These are phyloP conservation scores for Crocallis elinguaria DNA, from an alignment of 2,888 invertebrate species.

Conservation along the genomic window DNA sequence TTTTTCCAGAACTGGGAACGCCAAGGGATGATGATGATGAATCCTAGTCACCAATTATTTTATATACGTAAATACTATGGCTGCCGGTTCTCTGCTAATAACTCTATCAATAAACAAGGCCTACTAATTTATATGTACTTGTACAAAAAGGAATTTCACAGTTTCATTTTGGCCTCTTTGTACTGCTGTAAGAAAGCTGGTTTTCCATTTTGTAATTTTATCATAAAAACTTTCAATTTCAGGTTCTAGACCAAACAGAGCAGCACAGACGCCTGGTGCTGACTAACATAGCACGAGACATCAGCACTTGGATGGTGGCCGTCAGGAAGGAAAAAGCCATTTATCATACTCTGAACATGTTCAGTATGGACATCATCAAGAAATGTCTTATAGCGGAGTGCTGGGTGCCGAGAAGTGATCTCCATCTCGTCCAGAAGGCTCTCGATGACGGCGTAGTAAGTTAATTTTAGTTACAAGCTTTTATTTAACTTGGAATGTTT, in stretches of 20 bases:
- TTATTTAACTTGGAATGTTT: too few relatives aligned
- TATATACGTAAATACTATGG: too few relatives aligned
- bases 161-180: too few relatives aligned
- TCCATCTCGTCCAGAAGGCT: slow-evolving; percentile 90
- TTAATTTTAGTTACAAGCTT: too few relatives aligned
- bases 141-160: too few relatives aligned
- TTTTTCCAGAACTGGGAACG: too few relatives aligned
- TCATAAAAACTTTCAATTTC: slow-evolving; percentile 21
- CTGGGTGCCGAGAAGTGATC: slow-evolving; percentile 91
- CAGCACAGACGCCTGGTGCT: slow-evolving; percentile 94
- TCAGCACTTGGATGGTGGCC: slow-evolving; percentile 94
- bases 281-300: slow-evolving; percentile 93
- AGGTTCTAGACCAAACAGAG: slow-evolving; percentile 94
- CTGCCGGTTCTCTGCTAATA: too few relatives aligned
- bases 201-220: not conserved
- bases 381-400: slow-evolving; percentile 96
- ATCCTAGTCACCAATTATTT: too few relatives aligned
- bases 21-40: too few relatives aligned
- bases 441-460: slow-evolving; percentile 92
- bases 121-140: too few relatives aligned
- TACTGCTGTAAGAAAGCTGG: too few relatives aligned
- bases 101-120: too few relatives aligned
- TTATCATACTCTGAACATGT: slow-evolving; percentile 96
- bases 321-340: slow-evolving; percentile 96
- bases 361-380: slow-evolving; percentile 95